Percentiles rank a stretch among this genome's conserved stretches.
Evolutionary conservation across 2,797 vertebrate genomes (phyloP).

Genomic region (Crocodylus rhombifer): DNA sequence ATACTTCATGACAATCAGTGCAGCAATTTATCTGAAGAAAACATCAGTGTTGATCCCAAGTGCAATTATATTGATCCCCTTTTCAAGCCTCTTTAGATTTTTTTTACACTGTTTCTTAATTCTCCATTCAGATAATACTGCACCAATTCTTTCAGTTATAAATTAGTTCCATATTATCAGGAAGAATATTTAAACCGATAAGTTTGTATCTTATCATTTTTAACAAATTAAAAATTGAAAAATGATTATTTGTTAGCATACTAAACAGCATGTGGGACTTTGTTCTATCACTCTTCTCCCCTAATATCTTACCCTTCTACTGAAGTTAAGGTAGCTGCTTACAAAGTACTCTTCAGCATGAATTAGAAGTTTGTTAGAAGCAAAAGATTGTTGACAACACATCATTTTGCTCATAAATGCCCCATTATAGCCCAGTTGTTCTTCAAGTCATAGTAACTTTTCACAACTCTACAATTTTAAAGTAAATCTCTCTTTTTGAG

Average conservation of each 20-base stretch:
- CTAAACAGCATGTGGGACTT: neutral
- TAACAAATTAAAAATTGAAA: neutral
- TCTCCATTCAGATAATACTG: neutral
- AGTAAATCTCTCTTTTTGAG: neutral
- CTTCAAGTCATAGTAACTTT: conserved; percentile 1
- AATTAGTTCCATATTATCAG: neutral
- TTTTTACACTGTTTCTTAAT: neutral
- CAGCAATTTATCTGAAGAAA: conserved; percentile 74
- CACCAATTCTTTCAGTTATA: neutral
- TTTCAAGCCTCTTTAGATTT: conserved; percentile 23
- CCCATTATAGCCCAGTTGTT: conserved; percentile 32
- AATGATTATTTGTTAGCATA: neutral
- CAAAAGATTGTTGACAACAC: neutral
- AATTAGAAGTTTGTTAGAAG: neutral
- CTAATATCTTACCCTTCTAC: accelerated
- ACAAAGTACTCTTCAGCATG: neutral
- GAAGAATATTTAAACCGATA: neutral
- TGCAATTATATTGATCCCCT: conserved; percentile 38
- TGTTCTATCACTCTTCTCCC: neutral
- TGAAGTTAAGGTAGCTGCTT: neutral
- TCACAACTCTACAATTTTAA: neutral
- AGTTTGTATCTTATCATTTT: neutral
- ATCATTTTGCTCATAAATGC: conserved; percentile 24
- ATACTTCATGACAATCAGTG: conserved; percentile 74
- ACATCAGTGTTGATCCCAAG: conserved; percentile 45